phyloP scores from a whole-genome alignment of 1,140 invertebrate genomes.

The Ceratosolen fusciceps region DNA sequence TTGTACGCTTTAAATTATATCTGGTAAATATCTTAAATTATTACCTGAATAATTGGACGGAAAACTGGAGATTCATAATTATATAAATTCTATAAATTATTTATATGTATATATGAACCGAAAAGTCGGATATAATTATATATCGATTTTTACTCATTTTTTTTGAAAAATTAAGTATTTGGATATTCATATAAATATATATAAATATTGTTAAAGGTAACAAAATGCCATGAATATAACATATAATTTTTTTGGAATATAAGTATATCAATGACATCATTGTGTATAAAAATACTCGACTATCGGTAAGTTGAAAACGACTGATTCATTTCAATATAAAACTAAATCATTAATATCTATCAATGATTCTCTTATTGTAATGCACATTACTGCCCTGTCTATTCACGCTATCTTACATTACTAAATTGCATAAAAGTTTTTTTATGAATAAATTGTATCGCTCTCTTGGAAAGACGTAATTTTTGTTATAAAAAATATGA shows the following conservation, averaged over 20 bases:
- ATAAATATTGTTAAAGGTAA: not conserved
- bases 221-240: not conserved
- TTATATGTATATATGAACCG: not conserved
- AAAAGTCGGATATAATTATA: slow-evolving; percentile 6
- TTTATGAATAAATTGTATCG: not conserved
- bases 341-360: slow-evolving; percentile 15
- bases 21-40: slow-evolving; percentile 15
- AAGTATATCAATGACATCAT: not conserved
- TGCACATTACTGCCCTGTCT: not conserved
- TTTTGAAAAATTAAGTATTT: slow-evolving; percentile 1
- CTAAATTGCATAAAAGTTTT: not conserved
- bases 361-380: not conserved
- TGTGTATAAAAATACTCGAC: slow-evolving; percentile 13
- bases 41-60: slow-evolving; percentile 36
- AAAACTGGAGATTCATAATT: slow-evolving; percentile 36
- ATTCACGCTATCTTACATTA: slow-evolving; percentile 13
- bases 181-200: not conserved
- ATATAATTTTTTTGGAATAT: slow-evolving; percentile 2
- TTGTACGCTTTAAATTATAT: not conserved
- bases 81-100: not conserved
- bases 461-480: slow-evolving; percentile 14
- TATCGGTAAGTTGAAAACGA: slow-evolving; percentile 1
- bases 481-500: slow-evolving; percentile 13
- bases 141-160: slow-evolving; percentile 7
- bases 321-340: not conserved